Evolutionary conservation across 2,113 vertebrate genomes (phyloP).

Genomic region (Tenrec ecaudatus): DNA sequence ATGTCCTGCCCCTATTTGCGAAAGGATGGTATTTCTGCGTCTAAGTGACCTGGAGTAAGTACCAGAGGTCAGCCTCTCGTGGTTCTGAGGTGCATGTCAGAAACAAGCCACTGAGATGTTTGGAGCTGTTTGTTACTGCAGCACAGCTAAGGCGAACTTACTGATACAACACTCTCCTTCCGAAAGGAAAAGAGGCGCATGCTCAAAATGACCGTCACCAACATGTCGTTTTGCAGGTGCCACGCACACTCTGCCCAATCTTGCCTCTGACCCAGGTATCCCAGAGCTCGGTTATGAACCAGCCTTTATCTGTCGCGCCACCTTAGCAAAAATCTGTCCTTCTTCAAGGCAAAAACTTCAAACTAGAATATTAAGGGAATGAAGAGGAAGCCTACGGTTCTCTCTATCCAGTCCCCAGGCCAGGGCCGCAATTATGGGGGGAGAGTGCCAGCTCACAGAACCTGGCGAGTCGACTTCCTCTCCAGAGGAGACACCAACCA

Average conservation of each 20-base stretch:
- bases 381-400: slow-evolving; percentile 31
- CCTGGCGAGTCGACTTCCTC: slow-evolving; percentile 61
- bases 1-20: not conserved
- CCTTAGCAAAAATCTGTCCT: slow-evolving; percentile 32
- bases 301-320: not conserved
- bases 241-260: not conserved
- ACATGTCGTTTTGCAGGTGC: not conserved
- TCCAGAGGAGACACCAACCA: slow-evolving; percentile 11
- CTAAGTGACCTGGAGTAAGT: not conserved
- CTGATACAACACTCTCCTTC: not conserved
- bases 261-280: not conserved
- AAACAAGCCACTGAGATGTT: not conserved
- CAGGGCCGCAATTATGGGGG: not conserved
- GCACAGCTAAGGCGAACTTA: not conserved
- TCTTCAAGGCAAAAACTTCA: not conserved
- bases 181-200: not conserved
- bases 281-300: not conserved
- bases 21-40: too few relatives aligned
- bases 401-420: slow-evolving; percentile 2
- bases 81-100: not conserved
- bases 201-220: not conserved
- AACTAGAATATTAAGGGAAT: not conserved
- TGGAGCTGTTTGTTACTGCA: not conserved
- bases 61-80: not conserved
- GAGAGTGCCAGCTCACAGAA: slow-evolving; percentile 35